phyloP scores from a whole-genome alignment of 2,113 vertebrate genomes.

The Pedetes capensis region DNA sequence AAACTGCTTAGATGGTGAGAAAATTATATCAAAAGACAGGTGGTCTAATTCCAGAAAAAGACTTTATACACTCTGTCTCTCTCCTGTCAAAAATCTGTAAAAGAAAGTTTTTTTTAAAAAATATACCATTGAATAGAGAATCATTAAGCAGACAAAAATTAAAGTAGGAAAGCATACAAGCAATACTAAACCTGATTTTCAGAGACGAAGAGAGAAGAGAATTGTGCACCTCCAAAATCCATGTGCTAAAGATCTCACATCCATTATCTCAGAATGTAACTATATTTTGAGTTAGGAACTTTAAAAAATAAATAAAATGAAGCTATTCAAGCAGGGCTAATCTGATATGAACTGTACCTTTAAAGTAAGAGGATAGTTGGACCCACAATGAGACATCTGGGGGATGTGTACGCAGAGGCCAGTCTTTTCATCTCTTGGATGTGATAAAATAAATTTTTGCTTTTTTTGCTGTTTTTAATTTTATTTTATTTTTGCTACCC shows the following conservation, averaged over 20 bases:
- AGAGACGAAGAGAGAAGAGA: background rate
- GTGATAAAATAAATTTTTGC: too few species aligned
- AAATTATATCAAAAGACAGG: background rate
- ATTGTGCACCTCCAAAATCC: background rate
- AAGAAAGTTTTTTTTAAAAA: background rate
- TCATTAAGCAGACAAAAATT: background rate
- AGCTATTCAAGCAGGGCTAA: background rate
- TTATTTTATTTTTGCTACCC: too few species aligned
- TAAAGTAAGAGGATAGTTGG: background rate
- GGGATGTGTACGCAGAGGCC: too few species aligned
- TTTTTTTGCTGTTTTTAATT: too few species aligned
- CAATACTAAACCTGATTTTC: background rate
- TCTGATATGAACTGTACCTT: too few species aligned
- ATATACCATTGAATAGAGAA: background rate
- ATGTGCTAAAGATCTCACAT: rapidly evolving
- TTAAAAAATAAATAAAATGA: background rate
- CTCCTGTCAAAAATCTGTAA: background rate
- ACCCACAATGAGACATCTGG: too few species aligned
- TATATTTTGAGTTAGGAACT: background rate
- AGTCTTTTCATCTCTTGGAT: too few species aligned
- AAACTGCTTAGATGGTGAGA: background rate
- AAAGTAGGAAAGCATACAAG: background rate
- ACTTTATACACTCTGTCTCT: background rate
- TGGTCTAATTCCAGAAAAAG: background rate
- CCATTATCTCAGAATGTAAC: background rate